Base-by-base conservation (phyloP, 2,888 invertebrate genomes). In the Idaea aversata region DNA sequence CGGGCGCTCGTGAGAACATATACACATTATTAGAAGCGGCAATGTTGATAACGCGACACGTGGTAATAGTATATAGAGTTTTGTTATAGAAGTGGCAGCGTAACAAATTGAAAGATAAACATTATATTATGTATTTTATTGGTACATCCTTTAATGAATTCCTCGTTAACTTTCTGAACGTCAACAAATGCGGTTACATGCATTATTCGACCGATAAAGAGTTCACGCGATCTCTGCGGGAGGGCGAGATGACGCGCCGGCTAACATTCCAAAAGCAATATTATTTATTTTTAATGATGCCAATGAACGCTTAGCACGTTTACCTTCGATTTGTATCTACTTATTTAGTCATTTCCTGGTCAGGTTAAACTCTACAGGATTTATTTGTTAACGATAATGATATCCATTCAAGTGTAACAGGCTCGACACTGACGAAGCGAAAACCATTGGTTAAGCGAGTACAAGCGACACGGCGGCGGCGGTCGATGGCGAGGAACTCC, bases 211-310 rank as follows among this genome's bases (percentile, higher is more conserved):
- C 87, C 86, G 88, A 87, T 89, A 88, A 88, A 87, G 86, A 90
- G 88, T 90, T 88, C 87, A 88, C 81, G 85, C 83, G 82, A 81
- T 82, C 90, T 86, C 89, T 75, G 90, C 90, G 88, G 91, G 91
- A 86, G 91, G 88, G 83, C 88, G 77, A 77, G 79, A 84, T 85
- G 85, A 86, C 85, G 82, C 82, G 84, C 72, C 80, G 79, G 75
- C 85, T 84, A 80, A 88, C 88, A 90, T 88, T 88, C 88, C 87
- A 72, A 85, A 88, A 85, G 78, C 74, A 75, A 86, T 81, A 84
- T 88, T 86, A 88, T 91, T 90, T 88, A 89, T 91, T 90, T 90
- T 90, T 86, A 86, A 88, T 88, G 86, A 87, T 84, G 90, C 84
- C 88, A 88, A 88, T 82, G 89, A 88, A 89, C 89, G 88, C 86